Percentiles rank a stretch among this genome's conserved stretches.
These are phyloP conservation scores for Pristionchus exspectatus DNA, from an alignment of 2,888 invertebrate genomes.

Conservation along the genomic window DNA sequence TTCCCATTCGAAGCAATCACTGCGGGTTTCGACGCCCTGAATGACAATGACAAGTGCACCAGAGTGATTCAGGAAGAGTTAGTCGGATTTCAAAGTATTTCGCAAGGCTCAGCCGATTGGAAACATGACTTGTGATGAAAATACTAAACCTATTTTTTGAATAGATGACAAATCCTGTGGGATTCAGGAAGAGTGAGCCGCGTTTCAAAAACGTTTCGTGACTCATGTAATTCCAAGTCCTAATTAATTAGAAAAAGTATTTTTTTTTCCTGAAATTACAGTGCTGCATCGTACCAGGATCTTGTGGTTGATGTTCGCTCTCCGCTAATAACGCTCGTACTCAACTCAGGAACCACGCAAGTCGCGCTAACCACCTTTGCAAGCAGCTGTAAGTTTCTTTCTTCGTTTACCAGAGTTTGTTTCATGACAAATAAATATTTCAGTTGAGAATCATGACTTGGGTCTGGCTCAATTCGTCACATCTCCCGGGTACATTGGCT, in stretches of 20 bases:
- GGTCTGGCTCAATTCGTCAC: neutral
- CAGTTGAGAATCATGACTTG: neutral
- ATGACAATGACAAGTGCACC: neutral
- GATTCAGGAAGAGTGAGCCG: too few species aligned
- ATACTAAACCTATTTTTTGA: too few species aligned
- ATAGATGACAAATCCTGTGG: too few species aligned
- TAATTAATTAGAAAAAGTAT: too few species aligned
- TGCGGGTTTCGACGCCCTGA: neutral
- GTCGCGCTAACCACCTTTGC: neutral
- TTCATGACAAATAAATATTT: too few species aligned
- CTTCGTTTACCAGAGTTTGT: too few species aligned
- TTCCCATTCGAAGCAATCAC: neutral
- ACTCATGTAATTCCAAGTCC: too few species aligned
- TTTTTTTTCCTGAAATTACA: neutral
- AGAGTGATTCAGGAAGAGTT: constrained; percentile 1
- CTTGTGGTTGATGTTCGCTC: neutral
- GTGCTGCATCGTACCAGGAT: neutral
- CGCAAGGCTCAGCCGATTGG: too few species aligned
- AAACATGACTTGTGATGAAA: too few species aligned
- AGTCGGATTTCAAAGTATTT: neutral
- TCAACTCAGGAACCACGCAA: neutral
- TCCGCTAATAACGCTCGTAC: neutral
- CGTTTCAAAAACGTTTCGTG: too few species aligned
- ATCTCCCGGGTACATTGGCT: neutral
- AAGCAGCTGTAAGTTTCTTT: neutral